Conservation (phyloP, 1,140 invertebrate genomes). For the Doryteuthis pealeii region DNA sequence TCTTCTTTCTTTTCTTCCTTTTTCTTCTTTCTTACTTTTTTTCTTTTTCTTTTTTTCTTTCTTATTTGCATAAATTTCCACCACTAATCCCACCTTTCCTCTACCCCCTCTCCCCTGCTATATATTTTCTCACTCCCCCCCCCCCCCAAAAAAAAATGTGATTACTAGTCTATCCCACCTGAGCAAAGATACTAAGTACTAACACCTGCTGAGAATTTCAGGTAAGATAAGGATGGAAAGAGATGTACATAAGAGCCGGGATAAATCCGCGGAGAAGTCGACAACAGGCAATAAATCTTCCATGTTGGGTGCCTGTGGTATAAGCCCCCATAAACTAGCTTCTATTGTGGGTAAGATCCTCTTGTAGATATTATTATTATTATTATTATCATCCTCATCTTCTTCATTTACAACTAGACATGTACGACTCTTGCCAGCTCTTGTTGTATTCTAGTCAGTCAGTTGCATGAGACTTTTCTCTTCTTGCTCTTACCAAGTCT, state of each 20-base stretch:
- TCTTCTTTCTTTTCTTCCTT: background rate
- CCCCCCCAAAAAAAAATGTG: too few species aligned
- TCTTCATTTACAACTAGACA: too few species aligned
- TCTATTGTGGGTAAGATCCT: conserved; percentile 17
- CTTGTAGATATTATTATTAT: background rate
- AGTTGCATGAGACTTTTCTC: too few species aligned
- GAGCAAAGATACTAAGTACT: background rate
- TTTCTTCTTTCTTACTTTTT: too few species aligned
- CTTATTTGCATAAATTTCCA: background rate
- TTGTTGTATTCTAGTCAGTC: too few species aligned
- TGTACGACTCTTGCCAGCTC: too few species aligned
- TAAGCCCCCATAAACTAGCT: conserved; percentile 23
- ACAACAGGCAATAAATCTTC: background rate
- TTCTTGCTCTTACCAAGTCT: too few species aligned
- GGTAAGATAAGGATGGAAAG: conserved; percentile 10
- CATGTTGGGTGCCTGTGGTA: conserved; percentile 14
- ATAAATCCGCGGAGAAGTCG: background rate
- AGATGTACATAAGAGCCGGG: background rate
- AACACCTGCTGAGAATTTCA: conserved; percentile 6
- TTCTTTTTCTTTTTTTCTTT: background rate
- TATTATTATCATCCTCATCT: too few species aligned
- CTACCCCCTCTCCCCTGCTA: background rate
- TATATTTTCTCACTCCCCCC: too few species aligned
- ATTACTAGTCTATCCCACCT: too few species aligned
- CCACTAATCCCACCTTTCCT: background rate